Evolutionary conservation across 2,113 vertebrate genomes (phyloP), one percentile per base, ranked within the genome.

Genomic region (Tachysurus fulvidraco): DNA sequence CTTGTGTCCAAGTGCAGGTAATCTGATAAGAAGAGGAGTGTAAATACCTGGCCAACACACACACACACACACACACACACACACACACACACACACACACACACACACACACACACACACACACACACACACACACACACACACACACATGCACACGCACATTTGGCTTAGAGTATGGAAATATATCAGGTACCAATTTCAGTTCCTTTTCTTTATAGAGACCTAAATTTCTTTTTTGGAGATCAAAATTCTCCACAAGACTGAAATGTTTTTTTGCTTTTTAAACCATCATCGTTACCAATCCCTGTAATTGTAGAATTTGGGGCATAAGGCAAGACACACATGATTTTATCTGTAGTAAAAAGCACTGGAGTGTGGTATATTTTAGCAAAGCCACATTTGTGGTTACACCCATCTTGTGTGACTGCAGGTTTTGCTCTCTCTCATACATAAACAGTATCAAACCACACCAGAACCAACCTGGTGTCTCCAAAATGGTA

Each of bases 11-110:
- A 92, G 93, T 93, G 25, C 86, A 85, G 83, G 88, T 85, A 94
- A 95, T 93, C 93, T 94, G 94, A 95, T 95, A 94, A 94, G 91
- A 89, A 80, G 91, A 90, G 86, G 85, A 92, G 90, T 79, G 83
- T 94, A 94, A 94, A 94, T 93, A 94, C 92, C 92, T 93, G 88
- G 92, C 91, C 91, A 93, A 91, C 92, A 89, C 84, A 91, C 91
- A 83, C 74, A 82, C 90, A 90, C 88, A 90, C 93, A 89, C 46
- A 82, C 28, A 86, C 69, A 76, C 55, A 64, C 36, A 54, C 80
- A 81, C 60, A 65, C 85, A 86, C 41, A 80, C 16, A 80, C 28
- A 86, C 41, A 44, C 69, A 73, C 69, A 73, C 41, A 80, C 16
- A 80, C 28, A 86, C 41, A 44, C 69, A 73, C 69, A 91, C 92